phyloP scores from a whole-genome alignment of 1,140 invertebrate genomes.

The Muscidifurax raptorellus region DNA sequence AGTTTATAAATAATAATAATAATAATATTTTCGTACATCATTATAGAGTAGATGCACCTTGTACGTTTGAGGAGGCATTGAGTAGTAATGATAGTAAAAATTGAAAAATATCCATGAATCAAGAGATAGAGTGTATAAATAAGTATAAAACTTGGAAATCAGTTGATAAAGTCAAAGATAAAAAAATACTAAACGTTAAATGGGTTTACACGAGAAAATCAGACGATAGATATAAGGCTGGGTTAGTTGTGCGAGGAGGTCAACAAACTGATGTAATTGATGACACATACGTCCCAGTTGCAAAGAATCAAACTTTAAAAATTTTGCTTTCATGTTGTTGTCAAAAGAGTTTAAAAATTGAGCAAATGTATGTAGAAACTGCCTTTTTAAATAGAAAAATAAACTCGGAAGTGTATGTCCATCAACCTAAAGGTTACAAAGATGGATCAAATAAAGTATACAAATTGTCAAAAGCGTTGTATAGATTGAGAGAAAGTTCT shows the following conservation, averaged over 20 bases:
- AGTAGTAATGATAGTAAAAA: slow-evolving; percentile 12
- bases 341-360: slow-evolving; percentile 9
- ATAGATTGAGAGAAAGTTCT: slow-evolving; percentile 63
- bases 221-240: too few relatives aligned
- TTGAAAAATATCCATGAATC: slow-evolving; percentile 9
- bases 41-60: too few relatives aligned
- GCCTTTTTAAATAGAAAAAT: slow-evolving; percentile 69
- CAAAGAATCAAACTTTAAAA: slow-evolving; percentile 30
- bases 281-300: slow-evolving; percentile 54
- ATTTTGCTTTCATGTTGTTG: slow-evolving; percentile 37
- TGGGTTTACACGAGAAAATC: too few relatives aligned
- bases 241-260: slow-evolving; percentile 33
- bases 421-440: slow-evolving; percentile 64
- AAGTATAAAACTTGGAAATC: too few relatives aligned
- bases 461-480: slow-evolving; percentile 61
- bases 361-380: slow-evolving; percentile 20
- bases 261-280: slow-evolving; percentile 55
- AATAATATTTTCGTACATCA: too few relatives aligned
- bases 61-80: slow-evolving; percentile 42
- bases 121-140: slow-evolving; percentile 41
- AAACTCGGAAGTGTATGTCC: slow-evolving; percentile 66
- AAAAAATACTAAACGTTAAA: too few relatives aligned
- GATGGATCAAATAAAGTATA: slow-evolving; percentile 54
- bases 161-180: too few relatives aligned
- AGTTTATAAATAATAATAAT: too few relatives aligned